Percentiles rank a stretch among this genome's conserved stretches.
phyloP scores from a whole-genome alignment of 2,888 invertebrate genomes.

The Didymodactylos carnosus region DNA sequence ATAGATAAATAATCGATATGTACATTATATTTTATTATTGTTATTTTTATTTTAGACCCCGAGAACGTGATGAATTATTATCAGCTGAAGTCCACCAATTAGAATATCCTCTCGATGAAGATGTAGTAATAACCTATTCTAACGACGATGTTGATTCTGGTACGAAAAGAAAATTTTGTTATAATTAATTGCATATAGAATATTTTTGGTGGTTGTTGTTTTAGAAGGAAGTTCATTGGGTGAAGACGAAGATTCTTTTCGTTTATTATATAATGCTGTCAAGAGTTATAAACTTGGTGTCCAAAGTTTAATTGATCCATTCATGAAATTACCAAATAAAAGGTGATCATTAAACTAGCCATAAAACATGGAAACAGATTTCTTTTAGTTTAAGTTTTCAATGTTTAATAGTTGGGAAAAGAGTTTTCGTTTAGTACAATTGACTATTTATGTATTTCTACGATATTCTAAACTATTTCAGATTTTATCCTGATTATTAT shows the following conservation, averaged over 20 bases:
- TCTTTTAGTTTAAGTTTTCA: too few species aligned
- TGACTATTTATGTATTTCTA: too few species aligned
- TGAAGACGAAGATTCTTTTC: not conserved
- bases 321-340: constrained; percentile 67
- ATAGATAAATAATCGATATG: not conserved
- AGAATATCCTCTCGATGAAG: not conserved
- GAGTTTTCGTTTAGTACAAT: too few species aligned
- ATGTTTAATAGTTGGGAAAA: too few species aligned
- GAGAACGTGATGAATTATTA: not conserved
- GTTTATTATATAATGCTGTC: constrained; percentile 33
- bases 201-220: too few species aligned
- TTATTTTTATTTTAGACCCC: not conserved
- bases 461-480: too few species aligned
- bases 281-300: constrained; percentile 41
- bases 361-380: too few species aligned
- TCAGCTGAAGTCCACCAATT: not conserved
- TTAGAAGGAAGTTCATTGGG: not conserved
- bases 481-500: constrained; percentile 89
- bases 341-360: too few species aligned
- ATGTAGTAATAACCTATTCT: not conserved
- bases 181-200: too few species aligned
- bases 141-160: not conserved
- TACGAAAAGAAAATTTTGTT: too few species aligned
- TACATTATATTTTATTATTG: not conserved
- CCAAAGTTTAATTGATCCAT: constrained; percentile 63